Percentiles rank a stretch among this genome's conserved stretches.
Evolutionary conservation across 2,888 invertebrate genomes (phyloP).

Genomic region (Tanypteryx hageni): DNA sequence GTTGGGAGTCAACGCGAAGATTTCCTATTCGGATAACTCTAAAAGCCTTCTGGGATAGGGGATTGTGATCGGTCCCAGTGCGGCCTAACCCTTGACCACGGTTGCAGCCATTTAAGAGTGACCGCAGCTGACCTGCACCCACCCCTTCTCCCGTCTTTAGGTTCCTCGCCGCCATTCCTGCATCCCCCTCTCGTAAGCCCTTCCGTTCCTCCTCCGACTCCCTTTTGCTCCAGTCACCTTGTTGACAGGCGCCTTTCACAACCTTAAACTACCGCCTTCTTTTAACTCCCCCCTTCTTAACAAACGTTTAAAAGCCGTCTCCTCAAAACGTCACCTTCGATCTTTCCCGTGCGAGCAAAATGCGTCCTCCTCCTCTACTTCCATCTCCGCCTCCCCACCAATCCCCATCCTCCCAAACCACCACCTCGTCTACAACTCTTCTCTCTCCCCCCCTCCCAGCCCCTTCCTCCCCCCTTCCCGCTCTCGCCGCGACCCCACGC

Average conservation of each 20-base stretch:
- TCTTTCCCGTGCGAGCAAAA: background rate
- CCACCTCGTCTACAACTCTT: too few species aligned
- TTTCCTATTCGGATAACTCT: background rate
- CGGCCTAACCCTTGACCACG: background rate
- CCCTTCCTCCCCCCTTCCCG: background rate
- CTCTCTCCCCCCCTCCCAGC: background rate
- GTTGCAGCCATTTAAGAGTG: background rate
- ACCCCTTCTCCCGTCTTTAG: background rate
- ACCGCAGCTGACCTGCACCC: background rate
- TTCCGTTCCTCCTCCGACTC: background rate
- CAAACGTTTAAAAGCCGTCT: background rate
- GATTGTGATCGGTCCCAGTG: slow-evolving; percentile 12
- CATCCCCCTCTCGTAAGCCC: background rate
- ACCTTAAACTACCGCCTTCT: background rate
- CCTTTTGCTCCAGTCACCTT: background rate
- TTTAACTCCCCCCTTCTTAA: background rate
- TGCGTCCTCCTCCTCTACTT: background rate
- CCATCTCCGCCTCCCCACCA: background rate
- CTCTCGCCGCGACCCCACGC: background rate
- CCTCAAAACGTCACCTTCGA: background rate
- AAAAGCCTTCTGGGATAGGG: background rate
- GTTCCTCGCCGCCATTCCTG: too few species aligned
- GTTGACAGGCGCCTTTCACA: background rate
- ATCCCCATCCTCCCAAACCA: too few species aligned
- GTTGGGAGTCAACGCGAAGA: too few species aligned